These are phyloP conservation scores for Cyrtodaria siliqua DNA, from an alignment of 2,888 invertebrate species.

Conservation along the genomic window DNA sequence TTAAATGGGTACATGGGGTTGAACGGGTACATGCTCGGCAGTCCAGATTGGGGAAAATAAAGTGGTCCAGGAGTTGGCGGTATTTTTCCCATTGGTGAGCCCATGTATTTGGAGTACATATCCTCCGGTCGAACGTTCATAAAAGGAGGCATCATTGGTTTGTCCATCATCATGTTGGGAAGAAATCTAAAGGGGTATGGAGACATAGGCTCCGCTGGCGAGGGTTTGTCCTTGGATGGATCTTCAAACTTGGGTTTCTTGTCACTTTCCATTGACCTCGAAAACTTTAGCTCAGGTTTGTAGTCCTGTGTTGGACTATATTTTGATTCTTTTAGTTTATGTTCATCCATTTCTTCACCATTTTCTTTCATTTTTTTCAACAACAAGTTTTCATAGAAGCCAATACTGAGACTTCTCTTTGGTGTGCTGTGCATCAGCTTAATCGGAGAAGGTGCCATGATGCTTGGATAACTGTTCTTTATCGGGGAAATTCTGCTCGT, in stretches of 20 bases:
- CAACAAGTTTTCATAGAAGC: conserved; percentile 75
- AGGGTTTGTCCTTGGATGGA: conserved; percentile 25
- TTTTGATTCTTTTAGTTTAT: conserved; percentile 47
- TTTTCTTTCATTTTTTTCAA: conserved; percentile 78
- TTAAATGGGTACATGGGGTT: conserved; percentile 69
- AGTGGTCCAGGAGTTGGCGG: conserved; percentile 59
- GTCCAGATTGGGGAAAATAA: conserved; percentile 72
- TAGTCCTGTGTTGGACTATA: conserved; percentile 31
- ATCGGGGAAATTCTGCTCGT: conserved; percentile 57
- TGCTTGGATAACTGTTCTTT: conserved; percentile 53
- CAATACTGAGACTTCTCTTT: conserved; percentile 57
- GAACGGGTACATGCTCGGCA: conserved; percentile 70
- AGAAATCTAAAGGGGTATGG: conserved; percentile 64
- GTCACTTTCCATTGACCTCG: conserved; percentile 44
- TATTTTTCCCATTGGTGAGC: conserved; percentile 56
- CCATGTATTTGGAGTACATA: conserved; percentile 65
- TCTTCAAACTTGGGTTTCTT: conserved; percentile 51
- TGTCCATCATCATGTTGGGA: conserved; percentile 67
- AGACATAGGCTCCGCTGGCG: conserved; percentile 40
- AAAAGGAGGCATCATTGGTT: conserved; percentile 66
- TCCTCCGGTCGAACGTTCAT: conserved; percentile 65
- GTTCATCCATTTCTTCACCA: conserved; percentile 64
- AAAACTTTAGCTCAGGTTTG: conserved; percentile 44
- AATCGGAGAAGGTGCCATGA: conserved; percentile 63
- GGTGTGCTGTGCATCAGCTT: conserved; percentile 69